Conservation (phyloP, 2,113 vertebrate genomes). For the Pomatostomus ruficeps region DNA sequence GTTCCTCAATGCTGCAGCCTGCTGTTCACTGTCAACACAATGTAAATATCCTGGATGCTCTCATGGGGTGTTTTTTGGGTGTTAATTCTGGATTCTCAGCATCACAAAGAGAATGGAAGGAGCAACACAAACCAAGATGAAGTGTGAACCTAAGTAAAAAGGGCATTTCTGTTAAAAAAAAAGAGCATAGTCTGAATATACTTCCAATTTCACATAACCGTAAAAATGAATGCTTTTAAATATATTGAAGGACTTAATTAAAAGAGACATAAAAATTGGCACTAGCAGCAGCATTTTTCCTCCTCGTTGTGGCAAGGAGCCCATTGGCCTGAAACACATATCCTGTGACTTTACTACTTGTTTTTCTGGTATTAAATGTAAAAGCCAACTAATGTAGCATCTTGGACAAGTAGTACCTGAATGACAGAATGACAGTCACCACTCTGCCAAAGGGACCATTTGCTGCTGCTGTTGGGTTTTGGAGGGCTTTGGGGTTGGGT, state of each 20-base stretch:
- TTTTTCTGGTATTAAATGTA: background rate
- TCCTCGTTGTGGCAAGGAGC: background rate
- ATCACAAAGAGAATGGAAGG: background rate
- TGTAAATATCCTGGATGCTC: background rate
- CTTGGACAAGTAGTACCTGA: background rate
- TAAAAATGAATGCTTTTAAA: background rate
- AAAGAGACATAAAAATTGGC: background rate
- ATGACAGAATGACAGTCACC: background rate
- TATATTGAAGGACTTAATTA: background rate
- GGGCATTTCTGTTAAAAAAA: background rate
- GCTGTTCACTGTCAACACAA: background rate
- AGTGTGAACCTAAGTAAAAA: background rate
- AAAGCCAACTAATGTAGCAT: background rate
- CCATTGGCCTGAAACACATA: background rate
- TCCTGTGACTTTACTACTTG: background rate
- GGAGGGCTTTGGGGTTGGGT: background rate
- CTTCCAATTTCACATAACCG: background rate
- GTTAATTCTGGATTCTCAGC: background rate
- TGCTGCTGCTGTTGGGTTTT: background rate
- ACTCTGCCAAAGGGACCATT: background rate
- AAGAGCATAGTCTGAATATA: background rate
- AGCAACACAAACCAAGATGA: background rate
- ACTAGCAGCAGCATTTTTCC: background rate
- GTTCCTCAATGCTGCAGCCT: conserved; percentile 16
- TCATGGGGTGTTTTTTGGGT: background rate